Conservation (phyloP, 1,140 invertebrate genomes). For the Cepaea nemoralis region DNA sequence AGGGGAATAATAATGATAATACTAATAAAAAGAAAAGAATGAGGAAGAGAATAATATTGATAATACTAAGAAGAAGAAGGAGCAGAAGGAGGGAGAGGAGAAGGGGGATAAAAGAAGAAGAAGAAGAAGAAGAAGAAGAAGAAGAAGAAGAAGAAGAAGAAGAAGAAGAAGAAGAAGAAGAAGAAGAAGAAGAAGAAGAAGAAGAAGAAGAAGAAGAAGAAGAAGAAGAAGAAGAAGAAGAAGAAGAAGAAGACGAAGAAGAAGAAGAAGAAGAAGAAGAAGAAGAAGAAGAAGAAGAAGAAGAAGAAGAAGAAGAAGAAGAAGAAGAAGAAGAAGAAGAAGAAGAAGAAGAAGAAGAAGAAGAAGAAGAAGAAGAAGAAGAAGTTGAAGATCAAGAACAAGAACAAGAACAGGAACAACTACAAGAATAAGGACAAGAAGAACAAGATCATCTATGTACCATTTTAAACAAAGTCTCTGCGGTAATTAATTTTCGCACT, state of each 20-base stretch:
- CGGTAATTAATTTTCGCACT: no score
- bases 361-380: conserved; percentile 3
- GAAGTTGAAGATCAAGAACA: neutral
- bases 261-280: no score
- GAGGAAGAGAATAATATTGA: neutral
- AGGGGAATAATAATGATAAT: neutral
- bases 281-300: no score
- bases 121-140: no score
- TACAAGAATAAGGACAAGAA: neutral
- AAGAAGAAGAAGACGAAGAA: no score
- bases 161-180: no score
- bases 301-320: conserved; percentile 1
- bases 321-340: conserved; percentile 1
- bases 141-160: no score
- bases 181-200: no score
- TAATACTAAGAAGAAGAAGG: neutral
- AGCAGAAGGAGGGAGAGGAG: neutral
- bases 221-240: no score
- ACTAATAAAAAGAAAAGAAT: neutral
- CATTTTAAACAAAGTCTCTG: no score
- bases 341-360: neutral
- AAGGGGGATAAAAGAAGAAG: neutral
- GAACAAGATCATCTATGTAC: no score
- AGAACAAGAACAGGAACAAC: neutral
- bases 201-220: no score